Evolutionary conservation across 2,888 invertebrate species (phyloP).

Genomic region (Elegia similella): DNA sequence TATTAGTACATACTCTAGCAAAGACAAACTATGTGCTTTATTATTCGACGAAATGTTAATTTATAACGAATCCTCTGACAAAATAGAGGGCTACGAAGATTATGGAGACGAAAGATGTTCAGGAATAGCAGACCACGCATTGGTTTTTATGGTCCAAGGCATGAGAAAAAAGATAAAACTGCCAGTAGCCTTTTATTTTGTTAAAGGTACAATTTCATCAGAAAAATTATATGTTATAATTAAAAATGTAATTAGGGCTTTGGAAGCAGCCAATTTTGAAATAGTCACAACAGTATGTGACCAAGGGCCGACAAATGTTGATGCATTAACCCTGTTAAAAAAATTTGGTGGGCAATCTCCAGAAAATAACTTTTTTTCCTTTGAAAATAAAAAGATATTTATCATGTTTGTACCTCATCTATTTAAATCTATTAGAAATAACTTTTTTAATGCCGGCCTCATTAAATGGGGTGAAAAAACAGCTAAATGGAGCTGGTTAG

Average conservation of each 20-base stretch:
- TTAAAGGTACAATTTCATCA: neutral
- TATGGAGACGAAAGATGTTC: neutral
- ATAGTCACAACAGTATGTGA: neutral
- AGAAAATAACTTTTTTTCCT: neutral
- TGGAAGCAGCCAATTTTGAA: no score
- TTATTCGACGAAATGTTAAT: slow-evolving; percentile 20
- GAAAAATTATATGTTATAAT: neutral
- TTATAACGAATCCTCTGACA: slow-evolving; percentile 15
- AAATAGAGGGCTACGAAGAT: slow-evolving; percentile 20
- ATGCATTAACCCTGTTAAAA: neutral
- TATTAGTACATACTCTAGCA: neutral
- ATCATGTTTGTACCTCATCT: neutral
- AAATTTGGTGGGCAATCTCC: neutral
- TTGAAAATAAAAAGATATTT: neutral
- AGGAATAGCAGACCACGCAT: neutral
- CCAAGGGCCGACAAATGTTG: neutral
- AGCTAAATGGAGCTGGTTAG: slow-evolving; percentile 11
- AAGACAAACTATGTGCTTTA: slow-evolving; percentile 12
- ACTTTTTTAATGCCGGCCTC: neutral
- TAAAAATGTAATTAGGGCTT: no score
- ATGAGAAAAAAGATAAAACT: neutral
- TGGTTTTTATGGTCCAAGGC: neutral
- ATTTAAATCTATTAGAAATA: slow-evolving; percentile 13
- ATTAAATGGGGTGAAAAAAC: neutral
- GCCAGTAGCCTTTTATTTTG: neutral